Conservation (phyloP, 2,797 vertebrate genomes). For the Ptychobarbus kaznakovi region DNA sequence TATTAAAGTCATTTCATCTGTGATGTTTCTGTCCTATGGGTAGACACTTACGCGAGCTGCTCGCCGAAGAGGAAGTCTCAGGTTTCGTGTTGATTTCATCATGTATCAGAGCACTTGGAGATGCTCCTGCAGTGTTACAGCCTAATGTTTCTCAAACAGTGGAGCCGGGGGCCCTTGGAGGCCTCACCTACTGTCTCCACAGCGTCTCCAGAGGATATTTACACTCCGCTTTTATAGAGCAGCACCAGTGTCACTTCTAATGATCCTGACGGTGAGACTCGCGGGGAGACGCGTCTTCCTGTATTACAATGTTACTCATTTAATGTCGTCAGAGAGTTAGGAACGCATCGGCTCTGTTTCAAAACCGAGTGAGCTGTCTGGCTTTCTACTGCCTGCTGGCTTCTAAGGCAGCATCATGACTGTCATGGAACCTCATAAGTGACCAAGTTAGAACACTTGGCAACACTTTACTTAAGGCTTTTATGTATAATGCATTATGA, state of each 20-base stretch:
- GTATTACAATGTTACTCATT: slow-evolving; percentile 25
- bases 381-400: neutral
- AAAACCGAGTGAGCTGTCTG: neutral
- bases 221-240: slow-evolving; percentile 36
- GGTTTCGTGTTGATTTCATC: slow-evolving; percentile 54
- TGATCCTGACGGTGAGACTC: slow-evolving; percentile 37
- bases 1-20: slow-evolving; percentile 14
- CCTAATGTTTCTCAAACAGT: slow-evolving; percentile 61
- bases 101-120: slow-evolving; percentile 12
- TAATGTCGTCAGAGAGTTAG: slow-evolving; percentile 12
- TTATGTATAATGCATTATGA: neutral
- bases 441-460: neutral
- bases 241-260: slow-evolving; percentile 36
- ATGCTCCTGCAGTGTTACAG: slow-evolving; percentile 66
- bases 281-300: neutral
- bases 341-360: neutral
- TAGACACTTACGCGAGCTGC: neutral
- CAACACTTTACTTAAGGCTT: neutral
- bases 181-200: slow-evolving; percentile 68
- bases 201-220: slow-evolving; percentile 36
- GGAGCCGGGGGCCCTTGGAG: slow-evolving; percentile 61
- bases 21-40: slow-evolving; percentile 1
- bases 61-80: slow-evolving; percentile 22
- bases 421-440: neutral
- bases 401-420: neutral